Evolutionary conservation across 2,888 invertebrate species (phyloP), one percentile per base, ranked within the genome.

Genomic region (Tiliacea aurago): DNA sequence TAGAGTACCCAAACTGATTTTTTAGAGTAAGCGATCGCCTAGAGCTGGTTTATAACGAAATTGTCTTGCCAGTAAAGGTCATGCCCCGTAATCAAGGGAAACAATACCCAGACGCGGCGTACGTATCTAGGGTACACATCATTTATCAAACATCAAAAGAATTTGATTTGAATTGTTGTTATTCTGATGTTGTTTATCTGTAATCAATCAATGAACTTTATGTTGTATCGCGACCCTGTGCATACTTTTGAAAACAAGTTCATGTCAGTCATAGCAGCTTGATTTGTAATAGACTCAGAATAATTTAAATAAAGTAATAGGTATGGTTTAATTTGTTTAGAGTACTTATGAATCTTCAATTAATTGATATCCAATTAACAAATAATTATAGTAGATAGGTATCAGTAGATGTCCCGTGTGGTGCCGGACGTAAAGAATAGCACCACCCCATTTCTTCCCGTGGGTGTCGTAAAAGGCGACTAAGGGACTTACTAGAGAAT

Each of bases 111-210:
- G 71, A 72, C 41, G 33, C 37, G 37, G 37, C 4, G 37, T 37
- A 37, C 28, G 37, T 47, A 56, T 67, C 45, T 64, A 53, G 37
- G 20, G 23, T 53, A 85, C 78, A 86, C 82, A 86, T 84, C 80
- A 89, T 88, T 80, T 80, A 86, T 88, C 85, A 89, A 78, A 71
- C 73, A 59, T 69, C 76, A 81, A 80, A 78, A 69, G 63, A 70
- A 67, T 83, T 83, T 81, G 81, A 87, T 86, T 84, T 78, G 83
- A 84, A 79, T 89, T 86, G 82, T 84, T 71, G 69, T 73, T 55
- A 65, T 73, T 67, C 59, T 61, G 59, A 56, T 56, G 67, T 76
- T 77, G 55, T 80, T 83, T 85, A 81, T 85, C 76, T 73, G 66
- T 66, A 72, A 76, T 84, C 71, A 82, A 85, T 86, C 81, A 85